Percentiles rank a stretch among this genome's conserved stretches.
Evolutionary conservation across 2,113 vertebrate species (phyloP).

Genomic region (Burhinus bistriatus): DNA sequence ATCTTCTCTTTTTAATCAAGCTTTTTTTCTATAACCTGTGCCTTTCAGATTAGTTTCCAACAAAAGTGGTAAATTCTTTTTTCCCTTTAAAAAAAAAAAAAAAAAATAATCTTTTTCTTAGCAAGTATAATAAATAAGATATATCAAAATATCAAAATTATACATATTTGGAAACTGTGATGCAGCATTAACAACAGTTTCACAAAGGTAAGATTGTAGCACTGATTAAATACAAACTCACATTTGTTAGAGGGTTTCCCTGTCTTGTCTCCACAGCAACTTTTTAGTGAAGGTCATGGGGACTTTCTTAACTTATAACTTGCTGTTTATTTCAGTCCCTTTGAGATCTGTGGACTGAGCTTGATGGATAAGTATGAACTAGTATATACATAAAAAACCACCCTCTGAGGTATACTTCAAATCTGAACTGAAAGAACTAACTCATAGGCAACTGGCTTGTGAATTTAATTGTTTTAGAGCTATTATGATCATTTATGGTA

Average conservation of each 20-base stretch:
- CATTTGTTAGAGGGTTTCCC: not conserved
- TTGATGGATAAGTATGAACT: not conserved
- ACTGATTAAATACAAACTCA: not conserved
- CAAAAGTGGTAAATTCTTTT: not conserved
- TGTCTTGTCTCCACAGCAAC: not conserved
- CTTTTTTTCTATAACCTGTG: constrained; percentile 17
- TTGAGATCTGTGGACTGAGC: not conserved
- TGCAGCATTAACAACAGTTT: not conserved
- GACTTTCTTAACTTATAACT: not conserved
- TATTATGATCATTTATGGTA: not conserved
- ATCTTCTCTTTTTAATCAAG: not conserved
- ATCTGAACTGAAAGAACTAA: not conserved
- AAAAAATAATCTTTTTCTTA: not conserved
- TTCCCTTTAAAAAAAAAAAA: not conserved
- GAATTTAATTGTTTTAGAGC: not conserved
- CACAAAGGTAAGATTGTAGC: not conserved
- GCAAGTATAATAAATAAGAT: not conserved
- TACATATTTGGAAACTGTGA: not conserved
- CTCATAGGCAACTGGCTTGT: not conserved
- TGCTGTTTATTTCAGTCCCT: not conserved
- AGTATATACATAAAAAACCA: not conserved
- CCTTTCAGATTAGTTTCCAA: constrained; percentile 40
- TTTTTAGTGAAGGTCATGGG: not conserved
- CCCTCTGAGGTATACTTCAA: not conserved
- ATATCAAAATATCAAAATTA: not conserved